Base-by-base conservation (phyloP, 2,113 vertebrate genomes). In the Zootoca vivipara region DNA sequence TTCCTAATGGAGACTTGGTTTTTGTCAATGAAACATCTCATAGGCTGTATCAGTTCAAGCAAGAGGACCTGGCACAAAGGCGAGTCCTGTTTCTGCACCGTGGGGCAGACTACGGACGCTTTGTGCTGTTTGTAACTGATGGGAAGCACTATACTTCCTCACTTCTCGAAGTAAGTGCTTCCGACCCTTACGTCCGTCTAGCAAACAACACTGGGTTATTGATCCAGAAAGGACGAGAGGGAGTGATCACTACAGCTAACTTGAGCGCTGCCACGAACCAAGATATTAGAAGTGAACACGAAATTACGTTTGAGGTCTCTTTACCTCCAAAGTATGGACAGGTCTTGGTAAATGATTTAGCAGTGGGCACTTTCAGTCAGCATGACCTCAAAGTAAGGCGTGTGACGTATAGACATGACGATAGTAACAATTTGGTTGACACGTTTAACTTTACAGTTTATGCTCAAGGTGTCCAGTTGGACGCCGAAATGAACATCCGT, bases 81-180 rank as follows among this genome's bases (percentile, higher is more conserved):
- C 95, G 69, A 3, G 97, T 99, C 58, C 93, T 99, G 26, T 99
- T 98, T 87, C 86, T 96, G 83, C 98, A 99, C 89, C 93, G 0
- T 24, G 98, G 98, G 3, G 96, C 95, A 33, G 97, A 96, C 92
- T 96, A 92, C 10, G 97, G 97, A 1, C 93, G 95, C 72, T 99
- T 99, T 91, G 97, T 99, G 42, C 96, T 99, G 52, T 98, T 99
- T 20, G 97, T 99, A 58, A 98, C 98, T 0, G 98, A 99, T 91
- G 98, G 98, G 18, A 97, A 98, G 88, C 97, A 98, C 92, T 97
- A 97, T 82, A 96, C 96, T 0, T 98, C 97, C 2, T 97, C 96
- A 3, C 96, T 99, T 88, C 93, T 98, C 5, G 98, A 99, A 92
- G 97, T 99, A 91, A 97, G 90, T 58, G 97, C 97, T 28, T 96